These are phyloP conservation scores for Anticlea derivata DNA, from an alignment of 2,888 invertebrate genomes.

Conservation along the genomic window DNA sequence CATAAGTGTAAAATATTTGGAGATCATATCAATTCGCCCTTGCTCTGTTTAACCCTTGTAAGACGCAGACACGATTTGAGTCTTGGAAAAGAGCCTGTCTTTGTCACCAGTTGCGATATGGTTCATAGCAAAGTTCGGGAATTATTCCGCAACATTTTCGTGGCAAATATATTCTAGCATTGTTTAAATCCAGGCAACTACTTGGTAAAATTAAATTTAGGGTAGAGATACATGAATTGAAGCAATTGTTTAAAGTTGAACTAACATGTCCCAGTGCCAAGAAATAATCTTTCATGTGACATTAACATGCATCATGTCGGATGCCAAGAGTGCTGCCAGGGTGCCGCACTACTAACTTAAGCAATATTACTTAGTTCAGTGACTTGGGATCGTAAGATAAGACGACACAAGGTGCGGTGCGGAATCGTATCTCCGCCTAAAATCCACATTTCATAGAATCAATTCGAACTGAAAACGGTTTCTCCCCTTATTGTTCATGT, in stretches of 20 bases:
- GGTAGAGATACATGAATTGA: constrained; percentile 6
- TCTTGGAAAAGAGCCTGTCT: no score
- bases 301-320: constrained; percentile 79
- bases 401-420: constrained; percentile 1
- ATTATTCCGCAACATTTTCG: no score
- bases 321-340: constrained; percentile 75
- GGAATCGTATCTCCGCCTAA: not conserved
- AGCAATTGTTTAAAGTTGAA: constrained; percentile 50
- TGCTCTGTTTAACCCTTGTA: no score
- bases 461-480: no score
- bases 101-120: no score
- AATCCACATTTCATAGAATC: no score
- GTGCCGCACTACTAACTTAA: constrained; percentile 66
- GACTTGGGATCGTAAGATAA: constrained; percentile 35
- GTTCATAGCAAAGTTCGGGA: no score
- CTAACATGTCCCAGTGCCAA: constrained; percentile 68
- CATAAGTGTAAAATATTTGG: no score
- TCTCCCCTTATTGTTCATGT: no score
- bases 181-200: not conserved
- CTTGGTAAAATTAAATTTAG: not conserved
- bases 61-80: no score
- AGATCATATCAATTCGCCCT: no score
- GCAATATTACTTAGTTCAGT: constrained; percentile 75
- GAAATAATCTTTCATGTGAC: constrained; percentile 80
- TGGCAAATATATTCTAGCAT: no score